Evolutionary conservation across 2,888 invertebrate species (phyloP).

Genomic region (Serrognathus titanus): DNA sequence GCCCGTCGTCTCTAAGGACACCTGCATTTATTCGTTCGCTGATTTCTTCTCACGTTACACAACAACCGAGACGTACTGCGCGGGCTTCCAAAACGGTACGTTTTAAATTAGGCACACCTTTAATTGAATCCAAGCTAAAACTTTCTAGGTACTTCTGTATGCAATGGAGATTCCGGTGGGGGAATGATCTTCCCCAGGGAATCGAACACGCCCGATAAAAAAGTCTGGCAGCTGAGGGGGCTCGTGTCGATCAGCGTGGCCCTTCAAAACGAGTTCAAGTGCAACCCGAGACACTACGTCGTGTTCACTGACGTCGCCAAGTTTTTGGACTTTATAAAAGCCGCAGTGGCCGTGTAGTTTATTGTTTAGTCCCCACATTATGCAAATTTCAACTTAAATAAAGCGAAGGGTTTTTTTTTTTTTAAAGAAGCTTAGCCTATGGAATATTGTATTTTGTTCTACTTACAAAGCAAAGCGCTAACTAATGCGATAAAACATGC

Average conservation of each 20-base stretch:
- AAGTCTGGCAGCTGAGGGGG: slow-evolving; percentile 45
- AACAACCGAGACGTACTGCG: slow-evolving; percentile 55
- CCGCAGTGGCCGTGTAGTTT: slow-evolving; percentile 8
- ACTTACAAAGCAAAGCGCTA: background rate
- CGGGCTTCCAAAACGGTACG: slow-evolving; percentile 49
- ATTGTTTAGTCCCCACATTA: too few relatives aligned
- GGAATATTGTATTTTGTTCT: background rate
- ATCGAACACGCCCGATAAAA: slow-evolving; percentile 26
- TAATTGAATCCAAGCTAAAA: background rate
- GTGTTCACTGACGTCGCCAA: slow-evolving; percentile 61
- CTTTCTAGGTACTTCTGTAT: slow-evolving; percentile 55
- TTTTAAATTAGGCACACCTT: too few relatives aligned
- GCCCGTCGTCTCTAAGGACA: slow-evolving; percentile 59
- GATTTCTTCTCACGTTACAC: slow-evolving; percentile 61
- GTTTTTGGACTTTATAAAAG: slow-evolving; percentile 52
- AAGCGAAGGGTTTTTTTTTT: too few relatives aligned
- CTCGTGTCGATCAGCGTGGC: slow-evolving; percentile 59
- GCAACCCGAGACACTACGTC: slow-evolving; percentile 59
- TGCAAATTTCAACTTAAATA: too few relatives aligned
- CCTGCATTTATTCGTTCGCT: slow-evolving; percentile 59
- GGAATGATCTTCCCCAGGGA: slow-evolving; percentile 45
- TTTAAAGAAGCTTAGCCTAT: too few relatives aligned
- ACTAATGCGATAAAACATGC: slow-evolving; percentile 65
- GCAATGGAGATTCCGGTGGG: slow-evolving; percentile 51
- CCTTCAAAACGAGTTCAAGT: slow-evolving; percentile 55